Evolutionary conservation across 2,888 invertebrate species (phyloP).

Genomic region (Spialia ferax): DNA sequence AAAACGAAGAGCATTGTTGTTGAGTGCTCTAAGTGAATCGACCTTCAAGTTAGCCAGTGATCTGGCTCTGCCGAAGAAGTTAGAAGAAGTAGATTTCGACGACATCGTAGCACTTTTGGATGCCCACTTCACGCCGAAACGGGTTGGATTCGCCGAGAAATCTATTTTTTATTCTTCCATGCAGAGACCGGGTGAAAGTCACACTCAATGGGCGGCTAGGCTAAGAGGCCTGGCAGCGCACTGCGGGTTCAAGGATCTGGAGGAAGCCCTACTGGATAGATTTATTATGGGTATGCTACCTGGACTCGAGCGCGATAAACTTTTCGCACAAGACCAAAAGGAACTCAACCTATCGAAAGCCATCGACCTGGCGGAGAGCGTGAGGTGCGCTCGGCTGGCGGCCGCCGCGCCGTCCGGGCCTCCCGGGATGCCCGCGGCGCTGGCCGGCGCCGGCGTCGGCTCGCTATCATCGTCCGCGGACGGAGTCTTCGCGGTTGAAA

Average conservation of each 20-base stretch:
- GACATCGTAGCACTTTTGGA: slow-evolving; percentile 36
- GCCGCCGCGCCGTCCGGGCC: slow-evolving; percentile 13
- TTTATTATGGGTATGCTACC: slow-evolving; percentile 41
- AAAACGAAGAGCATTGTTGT: slow-evolving; percentile 39
- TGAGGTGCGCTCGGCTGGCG: slow-evolving; percentile 30
- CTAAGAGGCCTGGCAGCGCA: slow-evolving; percentile 27
- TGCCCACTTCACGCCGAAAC: slow-evolving; percentile 43
- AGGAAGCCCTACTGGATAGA: slow-evolving; percentile 38
- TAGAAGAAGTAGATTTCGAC: slow-evolving; percentile 41
- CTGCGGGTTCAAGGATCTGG: slow-evolving; percentile 33
- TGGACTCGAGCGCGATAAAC: slow-evolving; percentile 31
- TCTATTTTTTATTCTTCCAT: slow-evolving; percentile 36
- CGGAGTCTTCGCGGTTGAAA: slow-evolving; percentile 5
- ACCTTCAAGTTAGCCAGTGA: slow-evolving; percentile 44
- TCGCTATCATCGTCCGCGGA: background rate
- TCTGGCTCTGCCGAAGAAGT: slow-evolving; percentile 43
- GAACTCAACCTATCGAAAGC: slow-evolving; percentile 31
- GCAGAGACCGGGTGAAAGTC: slow-evolving; percentile 35
- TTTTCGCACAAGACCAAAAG: slow-evolving; percentile 31
- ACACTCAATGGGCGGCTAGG: slow-evolving; percentile 35
- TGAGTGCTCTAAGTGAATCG: slow-evolving; percentile 40
- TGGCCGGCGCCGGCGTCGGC: background rate
- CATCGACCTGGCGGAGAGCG: slow-evolving; percentile 36
- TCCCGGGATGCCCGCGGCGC: background rate
- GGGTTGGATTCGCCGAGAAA: slow-evolving; percentile 38